Evolutionary conservation across 2,113 vertebrate species (phyloP).

Genomic region (Channa argus): DNA sequence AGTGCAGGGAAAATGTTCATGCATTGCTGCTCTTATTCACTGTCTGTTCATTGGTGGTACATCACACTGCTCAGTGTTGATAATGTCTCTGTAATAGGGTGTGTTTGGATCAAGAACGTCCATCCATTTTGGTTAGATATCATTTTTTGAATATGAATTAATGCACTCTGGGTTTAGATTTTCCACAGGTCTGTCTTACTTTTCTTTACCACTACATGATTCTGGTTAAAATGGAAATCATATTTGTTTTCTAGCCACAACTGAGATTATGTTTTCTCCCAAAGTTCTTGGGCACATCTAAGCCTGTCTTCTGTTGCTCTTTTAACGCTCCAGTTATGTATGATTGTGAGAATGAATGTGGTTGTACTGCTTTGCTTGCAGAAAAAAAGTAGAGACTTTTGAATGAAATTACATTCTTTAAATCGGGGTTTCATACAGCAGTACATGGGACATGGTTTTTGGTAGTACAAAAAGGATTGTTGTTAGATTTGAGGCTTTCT

Average conservation of each 20-base stretch:
- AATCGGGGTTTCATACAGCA: neutral
- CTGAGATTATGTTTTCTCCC: no score
- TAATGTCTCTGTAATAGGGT: slow-evolving; percentile 5
- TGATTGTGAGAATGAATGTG: neutral
- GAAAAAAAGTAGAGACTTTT: neutral
- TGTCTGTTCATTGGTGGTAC: slow-evolving; percentile 18
- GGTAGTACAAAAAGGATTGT: neutral
- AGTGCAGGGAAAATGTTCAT: neutral
- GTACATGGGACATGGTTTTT: neutral
- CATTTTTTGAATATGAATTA: neutral
- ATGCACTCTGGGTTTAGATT: neutral
- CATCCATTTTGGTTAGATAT: neutral
- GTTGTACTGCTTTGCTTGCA: neutral
- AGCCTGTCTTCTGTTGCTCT: neutral
- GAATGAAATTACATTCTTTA: neutral
- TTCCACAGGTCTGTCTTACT: neutral
- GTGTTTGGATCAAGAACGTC: no score
- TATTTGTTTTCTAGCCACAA: no score
- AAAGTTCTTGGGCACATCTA: neutral
- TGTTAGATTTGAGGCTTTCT: no score
- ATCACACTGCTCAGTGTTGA: slow-evolving; percentile 6
- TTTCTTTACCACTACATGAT: no score
- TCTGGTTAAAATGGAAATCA: neutral
- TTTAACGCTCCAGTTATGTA: neutral
- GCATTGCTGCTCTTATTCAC: neutral